These are phyloP conservation scores for Chloropsis hardwickii DNA, from an alignment of 2,113 vertebrate genomes.

Conservation along the genomic window DNA sequence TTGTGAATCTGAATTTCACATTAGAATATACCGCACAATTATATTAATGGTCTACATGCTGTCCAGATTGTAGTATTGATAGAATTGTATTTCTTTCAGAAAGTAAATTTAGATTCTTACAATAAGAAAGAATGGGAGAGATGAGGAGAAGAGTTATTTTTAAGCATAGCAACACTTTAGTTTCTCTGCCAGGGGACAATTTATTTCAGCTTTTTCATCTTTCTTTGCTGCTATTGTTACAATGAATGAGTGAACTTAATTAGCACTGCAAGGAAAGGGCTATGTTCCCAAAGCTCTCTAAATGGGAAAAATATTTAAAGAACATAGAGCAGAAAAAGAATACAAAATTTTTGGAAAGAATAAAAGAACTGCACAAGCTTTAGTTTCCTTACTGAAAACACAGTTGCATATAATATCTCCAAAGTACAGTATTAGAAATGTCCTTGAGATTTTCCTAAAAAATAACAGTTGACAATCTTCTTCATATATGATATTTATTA, in stretches of 20 bases:
- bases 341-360: slow-evolving; percentile 13
- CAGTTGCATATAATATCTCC: neutral
- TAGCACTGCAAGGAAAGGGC: slow-evolving; percentile 27
- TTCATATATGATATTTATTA: neutral
- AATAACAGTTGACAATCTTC: neutral
- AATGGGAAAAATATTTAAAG: slow-evolving; percentile 17
- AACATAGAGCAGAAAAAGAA: neutral
- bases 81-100: slow-evolving; percentile 46
- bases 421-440: neutral
- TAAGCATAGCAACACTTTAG: neutral
- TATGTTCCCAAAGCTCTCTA: slow-evolving; percentile 9
- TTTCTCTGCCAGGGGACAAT: neutral
- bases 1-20: slow-evolving; percentile 31
- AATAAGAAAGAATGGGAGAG: neutral
- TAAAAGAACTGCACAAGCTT: neutral
- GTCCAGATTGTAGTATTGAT: slow-evolving; percentile 34
- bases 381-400: neutral
- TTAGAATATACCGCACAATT: neutral
- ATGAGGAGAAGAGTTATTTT: slow-evolving; percentile 10
- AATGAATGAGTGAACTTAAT: slow-evolving; percentile 63
- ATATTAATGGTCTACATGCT: slow-evolving; percentile 14
- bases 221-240: slow-evolving; percentile 48
- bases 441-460: neutral
- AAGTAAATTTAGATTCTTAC: slow-evolving; percentile 34
- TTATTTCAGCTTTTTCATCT: slow-evolving; percentile 35